phyloP scores from a whole-genome alignment of 2,797 vertebrate species.

The Tenualosa thibaudeaui region DNA sequence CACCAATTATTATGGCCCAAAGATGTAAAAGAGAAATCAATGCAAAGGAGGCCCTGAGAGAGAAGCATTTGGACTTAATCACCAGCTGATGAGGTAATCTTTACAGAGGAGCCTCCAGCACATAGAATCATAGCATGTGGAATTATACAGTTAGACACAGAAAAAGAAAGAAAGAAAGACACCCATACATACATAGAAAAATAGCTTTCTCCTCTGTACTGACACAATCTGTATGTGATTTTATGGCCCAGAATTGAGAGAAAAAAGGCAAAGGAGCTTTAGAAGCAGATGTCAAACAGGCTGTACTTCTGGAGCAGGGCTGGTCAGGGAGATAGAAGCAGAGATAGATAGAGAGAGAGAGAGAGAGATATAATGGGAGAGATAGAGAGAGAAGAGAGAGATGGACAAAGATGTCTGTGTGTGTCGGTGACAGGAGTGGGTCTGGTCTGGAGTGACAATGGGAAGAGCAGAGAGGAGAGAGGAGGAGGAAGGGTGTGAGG shows the following conservation, averaged over 20 bases:
- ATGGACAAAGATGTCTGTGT: neutral
- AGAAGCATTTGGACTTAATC: neutral
- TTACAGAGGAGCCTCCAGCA: neutral
- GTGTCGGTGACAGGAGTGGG: neutral
- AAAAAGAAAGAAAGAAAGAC: neutral
- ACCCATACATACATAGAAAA: conserved; percentile 3
- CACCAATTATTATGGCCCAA: neutral
- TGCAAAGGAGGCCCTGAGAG: neutral
- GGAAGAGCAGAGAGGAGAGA: neutral
- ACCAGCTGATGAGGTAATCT: neutral
- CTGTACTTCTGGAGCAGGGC: neutral
- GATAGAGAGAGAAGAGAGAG: neutral
- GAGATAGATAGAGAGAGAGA: neutral
- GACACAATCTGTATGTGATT: conserved; percentile 5
- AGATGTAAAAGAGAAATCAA: neutral
- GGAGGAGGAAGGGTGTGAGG: neutral
- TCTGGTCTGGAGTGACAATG: neutral
- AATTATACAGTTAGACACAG: neutral
- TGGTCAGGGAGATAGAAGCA: neutral
- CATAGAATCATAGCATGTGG: neutral
- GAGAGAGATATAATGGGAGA: neutral
- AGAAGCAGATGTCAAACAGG: neutral
- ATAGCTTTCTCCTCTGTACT: conserved; percentile 31
- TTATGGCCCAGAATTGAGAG: neutral
- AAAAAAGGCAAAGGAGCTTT: neutral